phyloP scores from a whole-genome alignment of 2,888 invertebrate genomes.

The Habroteleia sp. region DNA sequence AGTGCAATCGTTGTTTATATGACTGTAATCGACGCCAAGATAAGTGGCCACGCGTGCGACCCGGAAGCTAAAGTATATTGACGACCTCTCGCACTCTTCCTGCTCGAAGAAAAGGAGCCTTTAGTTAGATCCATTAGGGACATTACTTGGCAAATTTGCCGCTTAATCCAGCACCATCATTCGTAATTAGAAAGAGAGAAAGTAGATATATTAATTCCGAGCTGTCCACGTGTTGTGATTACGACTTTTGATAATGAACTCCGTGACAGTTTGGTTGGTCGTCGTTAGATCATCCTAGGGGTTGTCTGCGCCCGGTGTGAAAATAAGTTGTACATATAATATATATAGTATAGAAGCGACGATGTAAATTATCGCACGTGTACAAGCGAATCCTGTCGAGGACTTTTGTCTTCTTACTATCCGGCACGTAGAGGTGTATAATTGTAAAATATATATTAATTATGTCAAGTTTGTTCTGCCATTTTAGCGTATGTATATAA shows the following conservation, averaged over 20 bases:
- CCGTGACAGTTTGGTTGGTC: background rate
- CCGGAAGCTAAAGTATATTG: slow-evolving; percentile 2
- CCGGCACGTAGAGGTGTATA: slow-evolving; percentile 33
- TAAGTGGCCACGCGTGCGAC: slow-evolving; percentile 17
- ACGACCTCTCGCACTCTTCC: slow-evolving; percentile 6
- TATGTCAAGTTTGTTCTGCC: slow-evolving; percentile 37
- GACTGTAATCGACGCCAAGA: slow-evolving; percentile 1
- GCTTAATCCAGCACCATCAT: slow-evolving; percentile 5
- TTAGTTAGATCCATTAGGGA: slow-evolving; percentile 9
- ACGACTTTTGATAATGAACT: background rate
- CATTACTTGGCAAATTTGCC: slow-evolving; percentile 14
- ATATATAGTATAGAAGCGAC: slow-evolving; percentile 12
- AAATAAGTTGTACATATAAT: slow-evolving; percentile 39
- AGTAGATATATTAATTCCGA: slow-evolving; percentile 14
- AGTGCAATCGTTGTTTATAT: slow-evolving; percentile 28
- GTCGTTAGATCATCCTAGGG: background rate
- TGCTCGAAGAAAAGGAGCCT: background rate
- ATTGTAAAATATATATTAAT: slow-evolving; percentile 44
- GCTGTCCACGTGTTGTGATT: slow-evolving; percentile 1
- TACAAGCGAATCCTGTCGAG: background rate
- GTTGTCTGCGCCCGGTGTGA: background rate
- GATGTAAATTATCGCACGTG: slow-evolving; percentile 22
- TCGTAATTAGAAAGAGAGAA: slow-evolving; percentile 14
- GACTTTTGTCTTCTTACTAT: slow-evolving; percentile 36
- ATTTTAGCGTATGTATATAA: slow-evolving; percentile 43